Evolutionary conservation across 2,888 invertebrate species (phyloP).

Genomic region (Lasioglossum zephyrum): DNA sequence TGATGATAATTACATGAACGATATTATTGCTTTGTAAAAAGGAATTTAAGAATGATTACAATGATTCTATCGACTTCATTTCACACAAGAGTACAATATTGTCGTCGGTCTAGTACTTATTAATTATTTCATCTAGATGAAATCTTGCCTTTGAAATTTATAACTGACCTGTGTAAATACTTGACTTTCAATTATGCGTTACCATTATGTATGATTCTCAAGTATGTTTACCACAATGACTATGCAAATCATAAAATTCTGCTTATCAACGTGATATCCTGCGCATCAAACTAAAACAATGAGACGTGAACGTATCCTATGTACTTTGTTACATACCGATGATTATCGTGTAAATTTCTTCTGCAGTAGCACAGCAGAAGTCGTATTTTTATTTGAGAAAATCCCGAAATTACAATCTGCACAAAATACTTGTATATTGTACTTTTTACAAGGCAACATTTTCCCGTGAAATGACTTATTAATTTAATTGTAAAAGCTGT

Average conservation of each 20-base stretch:
- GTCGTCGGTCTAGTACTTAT: constrained; percentile 6
- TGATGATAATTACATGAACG: constrained; percentile 4
- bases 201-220: constrained; percentile 36
- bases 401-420: constrained; percentile 27
- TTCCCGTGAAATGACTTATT: constrained; percentile 10
- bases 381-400: constrained; percentile 15
- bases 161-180: constrained; percentile 29
- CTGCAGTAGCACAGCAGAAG: constrained; percentile 19
- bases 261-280: constrained; percentile 12
- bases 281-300: not conserved
- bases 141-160: constrained; percentile 27
- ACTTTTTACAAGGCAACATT: constrained; percentile 54
- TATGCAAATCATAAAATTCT: constrained; percentile 38
- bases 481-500: constrained; percentile 21
- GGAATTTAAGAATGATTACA: constrained; percentile 4
- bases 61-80: constrained; percentile 21
- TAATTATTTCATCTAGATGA: constrained; percentile 3
- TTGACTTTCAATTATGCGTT: constrained; percentile 29
- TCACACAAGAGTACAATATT: not conserved
- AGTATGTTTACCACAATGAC: constrained; percentile 44
- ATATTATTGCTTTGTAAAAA: constrained; percentile 55
- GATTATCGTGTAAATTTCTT: constrained; percentile 20
- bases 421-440: constrained; percentile 42
- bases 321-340: constrained; percentile 20
- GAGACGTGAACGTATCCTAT: constrained; percentile 6